Conservation (phyloP, 2,797 vertebrate genomes). For the Brachyalestes nurse region DNA sequence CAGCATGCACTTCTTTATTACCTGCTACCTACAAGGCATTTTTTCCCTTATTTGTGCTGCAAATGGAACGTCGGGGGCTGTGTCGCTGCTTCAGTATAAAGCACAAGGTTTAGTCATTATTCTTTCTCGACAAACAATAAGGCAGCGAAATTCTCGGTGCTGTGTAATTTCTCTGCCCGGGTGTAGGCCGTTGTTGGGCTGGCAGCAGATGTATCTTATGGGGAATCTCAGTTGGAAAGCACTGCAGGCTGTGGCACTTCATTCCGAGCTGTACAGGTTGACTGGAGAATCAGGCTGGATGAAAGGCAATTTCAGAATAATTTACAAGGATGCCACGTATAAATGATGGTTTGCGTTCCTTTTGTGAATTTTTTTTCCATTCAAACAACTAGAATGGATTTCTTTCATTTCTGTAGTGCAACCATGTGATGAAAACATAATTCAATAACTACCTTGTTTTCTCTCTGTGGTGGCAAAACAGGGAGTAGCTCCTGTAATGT, state of each 20-base stretch:
- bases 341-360: not conserved
- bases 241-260: not conserved
- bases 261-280: not conserved
- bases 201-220: slow-evolving; percentile 36
- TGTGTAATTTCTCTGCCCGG: not conserved
- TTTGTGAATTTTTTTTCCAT: not conserved
- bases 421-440: not conserved
- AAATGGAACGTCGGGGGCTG: not conserved
- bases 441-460: not conserved
- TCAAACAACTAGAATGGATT: not conserved
- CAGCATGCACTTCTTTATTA: not conserved
- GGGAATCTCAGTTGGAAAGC: not conserved
- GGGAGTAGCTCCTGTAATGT: not conserved
- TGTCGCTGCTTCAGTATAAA: slow-evolving; percentile 32
- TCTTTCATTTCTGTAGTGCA: not conserved
- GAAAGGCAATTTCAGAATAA: not conserved
- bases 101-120: slow-evolving; percentile 30
- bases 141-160: slow-evolving; percentile 18
- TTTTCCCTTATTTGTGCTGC: slow-evolving; percentile 5
- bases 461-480: not conserved
- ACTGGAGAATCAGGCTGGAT: not conserved
- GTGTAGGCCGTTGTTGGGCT: not conserved
- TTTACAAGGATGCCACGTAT: not conserved
- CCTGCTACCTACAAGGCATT: not conserved
- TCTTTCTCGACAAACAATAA: slow-evolving; percentile 35